Evolutionary conservation across 1,140 invertebrate genomes (phyloP), one percentile per base, ranked within the genome.

Genomic region (Aphelenchoides avenae): DNA sequence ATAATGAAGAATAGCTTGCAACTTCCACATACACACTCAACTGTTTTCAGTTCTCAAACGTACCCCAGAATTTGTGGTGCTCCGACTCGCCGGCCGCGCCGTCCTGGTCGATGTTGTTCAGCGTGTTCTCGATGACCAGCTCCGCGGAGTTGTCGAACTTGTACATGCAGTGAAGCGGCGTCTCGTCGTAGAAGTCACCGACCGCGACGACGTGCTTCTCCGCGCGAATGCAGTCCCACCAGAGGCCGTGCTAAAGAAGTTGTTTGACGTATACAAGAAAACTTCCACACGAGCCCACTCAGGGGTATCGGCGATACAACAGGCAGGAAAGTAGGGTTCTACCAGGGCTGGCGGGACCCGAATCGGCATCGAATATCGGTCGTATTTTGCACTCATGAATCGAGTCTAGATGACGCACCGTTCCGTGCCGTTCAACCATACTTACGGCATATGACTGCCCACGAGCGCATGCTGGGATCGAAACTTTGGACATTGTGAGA

Each of bases 131-230:
- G 36, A 75, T 75, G 26, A 75, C 72, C 20, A 66, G 37, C 37
- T 64, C 75, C 13, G 72, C 72, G 11, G 75, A 77, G 26, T 71
- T 53, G 54, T 75, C 72, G 36, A 75, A 75, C 59, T 75, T 75
- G 52, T 75, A 77, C 64, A 64, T 63, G 51, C 71, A 74, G 44
- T 74, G 71, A 15, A 74, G 60, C 15, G 74, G 74, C 27, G 74
- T 61, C 54, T 75, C 72, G 50, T 77, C 72, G 52, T 75, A 75
- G 50, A 75, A 75, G 48, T 75, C 72, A 7, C 72, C 72, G 20
- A 75, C 72, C 26, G 72, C 75, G 18, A 77, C 68, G n/a, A 73
- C 73, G 37, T 73, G 69, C 43, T 75, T 72, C 43, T 75, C 75
- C 20, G 66, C 70, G 20, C 75, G 61, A 41, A 77, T 60, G 40